phyloP scores from a whole-genome alignment of 2,113 vertebrate genomes.

The Nicator chloris region DNA sequence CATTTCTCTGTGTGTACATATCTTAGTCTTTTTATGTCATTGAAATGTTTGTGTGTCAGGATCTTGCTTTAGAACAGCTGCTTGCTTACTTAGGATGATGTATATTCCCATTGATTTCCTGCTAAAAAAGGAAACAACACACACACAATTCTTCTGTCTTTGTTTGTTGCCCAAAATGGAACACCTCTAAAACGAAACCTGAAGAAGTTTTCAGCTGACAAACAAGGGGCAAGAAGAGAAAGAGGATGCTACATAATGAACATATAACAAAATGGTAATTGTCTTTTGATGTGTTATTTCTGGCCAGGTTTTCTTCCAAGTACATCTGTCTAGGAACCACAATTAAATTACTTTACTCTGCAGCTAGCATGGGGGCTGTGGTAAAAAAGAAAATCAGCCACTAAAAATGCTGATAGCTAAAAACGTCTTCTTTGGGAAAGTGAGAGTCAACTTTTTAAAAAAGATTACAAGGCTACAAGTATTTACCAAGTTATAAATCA shows the following conservation, averaged over 20 bases:
- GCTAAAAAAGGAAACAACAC: not conserved
- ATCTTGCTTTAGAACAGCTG: constrained; percentile 19
- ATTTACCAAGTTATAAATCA: not conserved
- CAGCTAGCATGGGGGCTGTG: not conserved
- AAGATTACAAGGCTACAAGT: not conserved
- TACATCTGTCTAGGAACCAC: not conserved
- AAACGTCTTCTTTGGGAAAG: not conserved
- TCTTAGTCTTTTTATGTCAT: not conserved
- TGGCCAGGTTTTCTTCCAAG: not conserved
- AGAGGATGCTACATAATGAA: not conserved
- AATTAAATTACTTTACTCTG: not conserved
- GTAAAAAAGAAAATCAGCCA: not conserved
- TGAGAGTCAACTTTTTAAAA: not conserved
- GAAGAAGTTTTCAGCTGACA: not conserved
- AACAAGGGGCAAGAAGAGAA: not conserved
- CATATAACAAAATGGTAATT: not conserved
- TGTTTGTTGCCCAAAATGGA: not conserved
- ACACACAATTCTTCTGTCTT: not conserved
- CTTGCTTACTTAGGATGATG: not conserved
- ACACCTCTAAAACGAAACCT: not conserved
- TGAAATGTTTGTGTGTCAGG: constrained; percentile 6
- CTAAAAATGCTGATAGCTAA: not conserved
- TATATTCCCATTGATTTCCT: not conserved
- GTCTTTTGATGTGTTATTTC: not conserved
- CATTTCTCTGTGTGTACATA: not conserved